Percentiles rank a stretch among this genome's conserved stretches.
Evolutionary conservation across 2,113 vertebrate species (phyloP).

Genomic region (Shinisaurus crocodilurus): DNA sequence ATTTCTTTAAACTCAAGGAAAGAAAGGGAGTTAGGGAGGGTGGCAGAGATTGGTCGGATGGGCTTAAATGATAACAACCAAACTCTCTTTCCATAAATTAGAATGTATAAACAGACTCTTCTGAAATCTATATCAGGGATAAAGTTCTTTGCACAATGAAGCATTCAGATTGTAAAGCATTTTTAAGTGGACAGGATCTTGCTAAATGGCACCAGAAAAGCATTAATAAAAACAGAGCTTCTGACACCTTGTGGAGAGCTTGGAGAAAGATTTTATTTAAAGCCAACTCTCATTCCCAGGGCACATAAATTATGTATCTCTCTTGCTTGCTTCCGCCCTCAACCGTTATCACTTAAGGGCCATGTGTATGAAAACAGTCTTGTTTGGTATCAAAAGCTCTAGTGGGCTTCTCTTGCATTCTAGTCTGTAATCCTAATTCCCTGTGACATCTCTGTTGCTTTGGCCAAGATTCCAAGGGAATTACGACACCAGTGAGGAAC

Average conservation of each 20-base stretch:
- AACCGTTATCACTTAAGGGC: constrained; percentile 28
- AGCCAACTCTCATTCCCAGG: constrained; percentile 21
- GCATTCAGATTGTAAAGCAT: constrained; percentile 29
- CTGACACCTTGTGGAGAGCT: constrained; percentile 29
- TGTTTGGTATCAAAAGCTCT: constrained; percentile 44
- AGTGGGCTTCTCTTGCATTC: constrained; percentile 40
- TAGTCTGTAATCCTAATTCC: constrained; percentile 59
- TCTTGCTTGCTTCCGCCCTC: constrained; percentile 35
- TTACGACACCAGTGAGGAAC: constrained; percentile 47
- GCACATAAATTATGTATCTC: constrained; percentile 36
- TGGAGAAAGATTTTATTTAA: constrained; percentile 36
- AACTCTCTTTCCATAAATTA: neutral
- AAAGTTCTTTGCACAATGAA: constrained; percentile 11
- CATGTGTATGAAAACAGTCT: constrained; percentile 35
- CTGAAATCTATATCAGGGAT: neutral
- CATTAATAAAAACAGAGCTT: constrained; percentile 44
- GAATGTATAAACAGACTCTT: neutral
- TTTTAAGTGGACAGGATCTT: constrained; percentile 30
- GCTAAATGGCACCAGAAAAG: constrained; percentile 26
- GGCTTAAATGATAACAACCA: neutral
- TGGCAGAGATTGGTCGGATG: neutral
- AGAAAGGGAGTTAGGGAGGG: neutral
- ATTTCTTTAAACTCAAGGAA: neutral
- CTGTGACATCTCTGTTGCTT: constrained; percentile 53
- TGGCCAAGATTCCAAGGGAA: constrained; percentile 53